Evolutionary conservation across 2,797 vertebrate species (phyloP), one percentile per base, ranked within the genome.

Genomic region (Schizopygopsis pylzovi): DNA sequence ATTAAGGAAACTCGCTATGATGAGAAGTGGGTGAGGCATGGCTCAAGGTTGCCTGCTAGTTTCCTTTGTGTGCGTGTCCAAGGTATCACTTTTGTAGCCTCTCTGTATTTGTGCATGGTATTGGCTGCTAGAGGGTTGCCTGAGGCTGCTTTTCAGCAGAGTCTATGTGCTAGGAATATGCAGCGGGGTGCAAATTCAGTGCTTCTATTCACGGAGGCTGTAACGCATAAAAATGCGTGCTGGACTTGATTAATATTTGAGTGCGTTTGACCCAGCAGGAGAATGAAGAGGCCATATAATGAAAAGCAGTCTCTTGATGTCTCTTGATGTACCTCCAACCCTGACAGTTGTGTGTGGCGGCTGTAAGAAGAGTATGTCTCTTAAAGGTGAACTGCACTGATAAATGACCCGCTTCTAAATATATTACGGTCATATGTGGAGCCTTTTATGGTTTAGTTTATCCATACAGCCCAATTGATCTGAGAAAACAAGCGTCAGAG

Each of bases 101-200:
- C 85, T 72, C 28, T 82, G 79, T 73, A 79, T 82, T 84, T 59
- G 59, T 75, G 85, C 77, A 61, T 76, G 84, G 87, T 54, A 87
- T 91, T 84, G 87, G 88, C 84, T 85, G 86, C 92, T 90, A 86
- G 86, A 89, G 91, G 91, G 79, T 65, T 90, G 89, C 92, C 92
- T 82, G 15, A 85, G 92, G 93, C 89, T 87, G 84, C 84, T 86
- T 88, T 87, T 87, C 80, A 80, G 85, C 86, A 90, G 87, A 0
- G 2, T 49, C 77, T 81, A 72, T 85, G 89, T 22, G 59, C 41
- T 61, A 90, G 87, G 88, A 92, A 93, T 93, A 91, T 82, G 80
- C 84, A 91, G 70, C 73, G 86, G 68, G 87, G 39, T 54, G 81
- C 59, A 49, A 88, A 83, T 83, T 86, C 81, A 72, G 12, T 45